Base-by-base conservation (phyloP, 2,888 invertebrate species). In the Chloroclysta siterata region DNA sequence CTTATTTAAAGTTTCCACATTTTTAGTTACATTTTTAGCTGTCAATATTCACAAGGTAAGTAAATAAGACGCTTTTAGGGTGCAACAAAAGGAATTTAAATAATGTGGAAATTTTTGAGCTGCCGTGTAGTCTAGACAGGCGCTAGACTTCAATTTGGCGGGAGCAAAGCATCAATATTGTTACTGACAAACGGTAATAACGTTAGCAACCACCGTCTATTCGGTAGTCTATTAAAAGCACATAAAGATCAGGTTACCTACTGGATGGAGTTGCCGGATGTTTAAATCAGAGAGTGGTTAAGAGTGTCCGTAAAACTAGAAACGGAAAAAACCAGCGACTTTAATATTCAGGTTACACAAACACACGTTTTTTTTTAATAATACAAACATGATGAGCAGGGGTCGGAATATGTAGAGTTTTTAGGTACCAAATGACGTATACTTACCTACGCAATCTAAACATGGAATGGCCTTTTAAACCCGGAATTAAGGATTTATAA, bases 81-180 rank as follows among this genome's bases (percentile, higher is more conserved):
- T 54, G 55, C 15, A 33, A 53, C 14, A 57, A 63, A 56, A 60
- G 58, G 51, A 59, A 59, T 62, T 64, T 67, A 59, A 64, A 64
- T 67, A 61, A 61, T 64, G 50, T 52, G 55, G 53, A 64, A 64
- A 61, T 56, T 64, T 29, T 58, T 47, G 42, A 72, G 68, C 76
- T 81, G 44, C 33, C 15, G 5, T 28, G 41, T 36, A 73, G 84
- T 84, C 85, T 85, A 85, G 85, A 85, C 87, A 69, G 69, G 70
- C 66, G 69, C 70, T 71, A 81, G 80, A 82, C 79, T 82, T 76
- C 77, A 82, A 83, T 83, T 83, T 78, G 72, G 73, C 75, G 59
- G 39, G 72, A 69, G 72, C 71, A 69, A 64, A 68, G 71, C 72
- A 71, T 76, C 74, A 73, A 76, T 76, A 72, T 73, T 74, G 70